Evolutionary conservation across 1,140 invertebrate species (phyloP).

Genomic region (Aphelenchoides besseyi): DNA sequence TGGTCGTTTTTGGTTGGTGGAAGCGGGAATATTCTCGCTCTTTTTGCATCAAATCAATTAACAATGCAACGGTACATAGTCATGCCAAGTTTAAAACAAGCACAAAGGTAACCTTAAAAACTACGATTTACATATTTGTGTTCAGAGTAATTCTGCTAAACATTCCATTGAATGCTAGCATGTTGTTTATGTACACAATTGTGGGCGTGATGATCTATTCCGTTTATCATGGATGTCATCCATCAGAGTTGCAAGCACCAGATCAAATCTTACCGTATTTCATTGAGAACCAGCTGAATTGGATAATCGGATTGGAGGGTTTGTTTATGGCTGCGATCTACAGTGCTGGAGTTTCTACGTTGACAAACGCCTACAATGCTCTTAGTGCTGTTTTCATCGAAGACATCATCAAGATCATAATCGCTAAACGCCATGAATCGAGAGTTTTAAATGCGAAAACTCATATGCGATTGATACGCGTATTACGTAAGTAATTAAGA

Average conservation of each 20-base stretch:
- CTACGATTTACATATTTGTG: slow-evolving; percentile 8
- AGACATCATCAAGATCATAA: slow-evolving; percentile 35
- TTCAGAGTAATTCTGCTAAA: slow-evolving; percentile 50
- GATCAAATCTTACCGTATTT: slow-evolving; percentile 35
- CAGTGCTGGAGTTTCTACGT: slow-evolving; percentile 39
- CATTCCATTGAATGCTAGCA: slow-evolving; percentile 45
- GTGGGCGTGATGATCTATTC: slow-evolving; percentile 46
- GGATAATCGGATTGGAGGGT: slow-evolving; percentile 41
- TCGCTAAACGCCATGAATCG: slow-evolving; percentile 1
- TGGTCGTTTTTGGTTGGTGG: slow-evolving; percentile 46
- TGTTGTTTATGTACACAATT: slow-evolving; percentile 38
- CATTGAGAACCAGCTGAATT: slow-evolving; percentile 30
- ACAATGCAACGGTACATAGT: slow-evolving; percentile 47
- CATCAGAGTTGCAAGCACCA: slow-evolving; percentile 14
- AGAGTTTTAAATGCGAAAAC: slow-evolving; percentile 28
- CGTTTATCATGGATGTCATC: slow-evolving; percentile 45
- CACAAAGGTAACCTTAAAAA: slow-evolving; percentile 44
- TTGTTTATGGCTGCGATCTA: slow-evolving; percentile 12
- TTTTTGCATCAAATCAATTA: slow-evolving; percentile 52
- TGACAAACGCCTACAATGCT: slow-evolving; percentile 50
- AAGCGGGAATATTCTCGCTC: slow-evolving; percentile 36
- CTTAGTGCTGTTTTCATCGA: slow-evolving; percentile 45
- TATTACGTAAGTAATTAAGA: slow-evolving; percentile 34
- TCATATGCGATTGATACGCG: slow-evolving; percentile 27
- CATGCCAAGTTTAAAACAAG: slow-evolving; percentile 37